A percentile compares a stretch with the other conserved stretches of the same genome.
Conservation (phyloP, 2,888 invertebrate genomes). For the Caenorhabditis doughertyi region DNA sequence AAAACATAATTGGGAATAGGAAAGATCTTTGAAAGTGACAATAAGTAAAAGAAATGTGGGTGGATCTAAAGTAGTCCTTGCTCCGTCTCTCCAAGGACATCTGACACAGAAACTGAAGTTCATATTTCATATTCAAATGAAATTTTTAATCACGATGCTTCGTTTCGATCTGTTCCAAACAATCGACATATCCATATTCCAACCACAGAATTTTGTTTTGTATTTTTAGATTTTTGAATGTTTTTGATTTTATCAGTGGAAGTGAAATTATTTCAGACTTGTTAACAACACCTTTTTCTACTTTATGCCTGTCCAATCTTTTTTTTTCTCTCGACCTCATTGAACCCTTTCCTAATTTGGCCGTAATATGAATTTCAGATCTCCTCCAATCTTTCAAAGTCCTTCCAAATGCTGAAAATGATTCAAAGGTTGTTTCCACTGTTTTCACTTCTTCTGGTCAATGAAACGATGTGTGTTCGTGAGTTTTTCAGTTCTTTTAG, state of each 20-base stretch:
- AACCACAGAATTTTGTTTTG: no score
- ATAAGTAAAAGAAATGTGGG: slow-evolving; percentile 14
- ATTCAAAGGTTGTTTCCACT: slow-evolving; percentile 39
- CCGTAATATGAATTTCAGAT: slow-evolving; percentile 18
- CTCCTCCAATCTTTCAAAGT: neutral
- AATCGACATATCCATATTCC: no score
- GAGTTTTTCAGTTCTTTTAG: slow-evolving; percentile 32
- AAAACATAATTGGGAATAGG: neutral
- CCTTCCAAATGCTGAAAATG: slow-evolving; percentile 21
- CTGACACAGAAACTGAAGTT: slow-evolving; percentile 14
- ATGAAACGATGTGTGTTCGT: slow-evolving; percentile 53
- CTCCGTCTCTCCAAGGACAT: neutral
- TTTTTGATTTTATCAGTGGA: no score
- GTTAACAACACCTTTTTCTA: no score
- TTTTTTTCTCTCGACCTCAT: no score
- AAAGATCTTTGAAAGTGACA: slow-evolving; percentile 8
- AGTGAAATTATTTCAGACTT: no score
- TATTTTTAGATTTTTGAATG: no score
- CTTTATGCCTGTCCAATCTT: no score
- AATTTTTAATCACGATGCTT: no score
- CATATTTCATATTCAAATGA: slow-evolving; percentile 14
- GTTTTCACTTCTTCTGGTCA: slow-evolving; percentile 48
- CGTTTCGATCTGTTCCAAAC: no score
- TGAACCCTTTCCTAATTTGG: no score
- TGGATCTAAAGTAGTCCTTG: slow-evolving; percentile 7